Percentiles rank a stretch among this genome's conserved stretches.
Conservation (phyloP, 2,888 invertebrate species). For the Drosophila colorata region DNA sequence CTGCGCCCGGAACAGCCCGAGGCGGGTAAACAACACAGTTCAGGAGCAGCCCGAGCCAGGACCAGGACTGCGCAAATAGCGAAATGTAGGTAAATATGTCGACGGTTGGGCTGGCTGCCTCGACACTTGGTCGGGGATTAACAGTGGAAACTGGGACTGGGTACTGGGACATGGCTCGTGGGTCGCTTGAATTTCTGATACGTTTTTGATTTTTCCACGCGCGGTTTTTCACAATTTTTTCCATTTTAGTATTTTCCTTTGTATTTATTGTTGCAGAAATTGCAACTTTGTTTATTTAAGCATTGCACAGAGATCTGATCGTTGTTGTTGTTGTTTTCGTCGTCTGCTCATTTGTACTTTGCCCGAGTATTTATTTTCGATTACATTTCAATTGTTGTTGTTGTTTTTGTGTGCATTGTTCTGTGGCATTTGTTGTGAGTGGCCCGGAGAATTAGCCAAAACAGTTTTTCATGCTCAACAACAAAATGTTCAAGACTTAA, state of each 20-base stretch:
- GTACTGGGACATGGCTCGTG: conserved; percentile 37
- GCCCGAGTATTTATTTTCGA: conserved; percentile 70
- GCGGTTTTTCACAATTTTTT: conserved; percentile 30
- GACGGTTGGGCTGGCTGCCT: conserved; percentile 23
- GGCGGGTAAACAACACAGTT: conserved; percentile 1
- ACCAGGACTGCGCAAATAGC: conserved; percentile 67
- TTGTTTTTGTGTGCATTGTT: conserved; percentile 35
- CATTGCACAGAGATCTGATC: conserved; percentile 20
- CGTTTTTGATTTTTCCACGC: conserved; percentile 72
- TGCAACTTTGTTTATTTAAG: conserved; percentile 76
- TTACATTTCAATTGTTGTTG: conserved; percentile 55
- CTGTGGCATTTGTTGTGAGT: conserved; percentile 33
- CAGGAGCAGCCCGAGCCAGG: conserved; percentile 12
- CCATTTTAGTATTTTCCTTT: conserved; percentile 57
- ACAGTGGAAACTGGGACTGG: not conserved
- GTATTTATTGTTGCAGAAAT: conserved; percentile 63
- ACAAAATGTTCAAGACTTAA: conserved; percentile 5
- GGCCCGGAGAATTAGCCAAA: conserved; percentile 50
- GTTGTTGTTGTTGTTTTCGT: conserved; percentile 21
- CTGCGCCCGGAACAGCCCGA: conserved; percentile 34
- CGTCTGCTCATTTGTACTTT: conserved; percentile 47
- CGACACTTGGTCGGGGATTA: conserved; percentile 26
- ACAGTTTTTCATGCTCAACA: conserved; percentile 41
- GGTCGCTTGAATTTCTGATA: conserved; percentile 72
- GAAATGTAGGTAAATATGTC: conserved; percentile 58